Conservation (phyloP, 2,797 vertebrate genomes). For the Falco biarmicus region DNA sequence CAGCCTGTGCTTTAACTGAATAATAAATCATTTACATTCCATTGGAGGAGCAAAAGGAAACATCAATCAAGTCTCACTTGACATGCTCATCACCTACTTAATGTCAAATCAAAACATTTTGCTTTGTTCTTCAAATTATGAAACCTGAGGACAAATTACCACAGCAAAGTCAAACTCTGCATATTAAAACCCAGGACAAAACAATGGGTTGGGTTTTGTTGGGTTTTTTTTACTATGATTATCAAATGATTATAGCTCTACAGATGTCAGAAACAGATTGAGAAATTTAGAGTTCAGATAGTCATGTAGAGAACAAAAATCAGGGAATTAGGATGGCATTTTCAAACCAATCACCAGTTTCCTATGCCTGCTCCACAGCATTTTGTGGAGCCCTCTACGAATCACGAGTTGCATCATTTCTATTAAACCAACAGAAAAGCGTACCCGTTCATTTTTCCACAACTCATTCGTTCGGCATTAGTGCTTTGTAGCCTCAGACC, state of each 20-base stretch:
- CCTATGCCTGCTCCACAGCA: background rate
- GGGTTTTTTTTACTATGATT: background rate
- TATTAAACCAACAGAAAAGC: background rate
- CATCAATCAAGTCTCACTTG: background rate
- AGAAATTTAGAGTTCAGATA: background rate
- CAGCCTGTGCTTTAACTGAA: background rate
- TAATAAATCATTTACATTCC: background rate
- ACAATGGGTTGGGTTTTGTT: too few species aligned
- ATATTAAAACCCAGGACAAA: background rate
- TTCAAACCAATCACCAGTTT: background rate
- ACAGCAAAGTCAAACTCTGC: background rate
- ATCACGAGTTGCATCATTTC: background rate
- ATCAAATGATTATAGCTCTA: background rate
- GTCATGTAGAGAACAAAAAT: background rate
- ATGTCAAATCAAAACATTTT: background rate
- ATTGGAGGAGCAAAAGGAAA: background rate
- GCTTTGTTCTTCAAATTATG: background rate
- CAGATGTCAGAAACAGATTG: background rate
- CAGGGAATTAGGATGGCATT: background rate
- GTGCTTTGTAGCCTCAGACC: background rate
- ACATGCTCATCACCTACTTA: background rate
- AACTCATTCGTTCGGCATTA: background rate
- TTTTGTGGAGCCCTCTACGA: background rate
- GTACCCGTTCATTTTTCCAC: background rate
- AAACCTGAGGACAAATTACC: background rate